Percentiles rank a stretch among this genome's conserved stretches.
phyloP scores from a whole-genome alignment of 2,797 vertebrate species.

The Micropoecilia bifurca region DNA sequence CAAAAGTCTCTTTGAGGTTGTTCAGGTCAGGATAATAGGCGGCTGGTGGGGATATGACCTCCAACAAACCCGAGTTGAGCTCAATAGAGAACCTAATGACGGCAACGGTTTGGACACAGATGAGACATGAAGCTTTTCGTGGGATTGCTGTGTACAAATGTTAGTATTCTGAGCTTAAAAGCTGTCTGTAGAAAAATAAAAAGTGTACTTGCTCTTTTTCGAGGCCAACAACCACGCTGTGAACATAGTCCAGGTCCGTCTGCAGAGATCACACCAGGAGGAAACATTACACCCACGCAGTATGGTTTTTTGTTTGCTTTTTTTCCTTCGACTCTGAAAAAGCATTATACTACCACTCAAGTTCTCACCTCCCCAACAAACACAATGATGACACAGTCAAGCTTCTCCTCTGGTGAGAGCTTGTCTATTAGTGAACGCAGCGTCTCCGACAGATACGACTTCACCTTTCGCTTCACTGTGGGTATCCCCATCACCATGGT shows the following conservation, averaged over 20 bases:
- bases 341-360: background rate
- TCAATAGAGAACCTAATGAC: slow-evolving; percentile 90
- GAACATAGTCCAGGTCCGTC: slow-evolving; percentile 93
- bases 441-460: slow-evolving; percentile 97
- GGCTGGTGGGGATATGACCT: slow-evolving; percentile 95
- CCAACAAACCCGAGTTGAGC: slow-evolving; percentile 93
- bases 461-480: slow-evolving; percentile 98
- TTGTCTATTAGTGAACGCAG: slow-evolving; percentile 97
- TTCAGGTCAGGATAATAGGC: slow-evolving; percentile 94
- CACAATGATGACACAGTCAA: slow-evolving; percentile 97
- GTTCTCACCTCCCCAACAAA: slow-evolving; percentile 96
- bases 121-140: background rate
- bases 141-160: background rate
- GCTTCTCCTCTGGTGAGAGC: slow-evolving; percentile 93
- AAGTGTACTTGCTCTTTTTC: slow-evolving; percentile 92
- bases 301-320: background rate
- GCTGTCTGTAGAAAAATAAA: background rate
- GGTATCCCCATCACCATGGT: slow-evolving; percentile 99
- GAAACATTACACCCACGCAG: slow-evolving; percentile 17
- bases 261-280: slow-evolving; percentile 57
- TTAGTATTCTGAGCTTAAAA: slow-evolving; percentile 2
- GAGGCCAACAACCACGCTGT: slow-evolving; percentile 89
- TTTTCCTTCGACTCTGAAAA: background rate
- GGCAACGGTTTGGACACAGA: background rate
- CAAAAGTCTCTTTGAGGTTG: slow-evolving; percentile 97